phyloP scores from a whole-genome alignment of 2,888 invertebrate species.

The Pharmacophagus antenor region DNA sequence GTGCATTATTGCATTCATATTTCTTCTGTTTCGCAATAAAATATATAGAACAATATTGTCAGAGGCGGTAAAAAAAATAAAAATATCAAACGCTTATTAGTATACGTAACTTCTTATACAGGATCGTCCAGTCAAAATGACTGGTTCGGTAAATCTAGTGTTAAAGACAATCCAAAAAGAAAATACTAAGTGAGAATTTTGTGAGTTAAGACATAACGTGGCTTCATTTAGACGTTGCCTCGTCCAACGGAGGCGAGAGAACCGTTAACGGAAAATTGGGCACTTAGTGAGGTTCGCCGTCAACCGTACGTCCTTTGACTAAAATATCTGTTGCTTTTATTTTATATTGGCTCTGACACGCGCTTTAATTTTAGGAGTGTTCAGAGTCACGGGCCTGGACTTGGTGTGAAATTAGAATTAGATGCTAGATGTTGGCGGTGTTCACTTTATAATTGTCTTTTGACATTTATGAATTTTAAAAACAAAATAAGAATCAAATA shows the following conservation, averaged over 20 bases:
- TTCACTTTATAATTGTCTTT: background rate
- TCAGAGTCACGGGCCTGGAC: background rate
- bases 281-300: conserved; percentile 8
- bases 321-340: conserved; percentile 3
- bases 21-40: too few relatives aligned
- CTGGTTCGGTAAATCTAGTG: too few relatives aligned
- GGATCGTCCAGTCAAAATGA: too few relatives aligned
- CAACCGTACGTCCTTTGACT: conserved; percentile 8
- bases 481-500: background rate
- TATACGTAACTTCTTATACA: too few relatives aligned
- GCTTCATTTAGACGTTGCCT: background rate
- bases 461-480: background rate
- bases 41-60: too few relatives aligned
- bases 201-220: background rate
- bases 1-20: too few relatives aligned
- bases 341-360: conserved; percentile 2
- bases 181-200: background rate
- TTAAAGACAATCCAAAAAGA: background rate
- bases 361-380: background rate
- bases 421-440: too few relatives aligned
- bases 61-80: too few relatives aligned
- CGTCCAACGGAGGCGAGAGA: conserved; percentile 7
- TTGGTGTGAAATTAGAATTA: too few relatives aligned
- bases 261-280: conserved; percentile 17
- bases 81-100: too few relatives aligned